Percentiles rank a stretch among this genome's conserved stretches.
Conservation (phyloP, 2,888 invertebrate genomes). For the Hartigia nigra region DNA sequence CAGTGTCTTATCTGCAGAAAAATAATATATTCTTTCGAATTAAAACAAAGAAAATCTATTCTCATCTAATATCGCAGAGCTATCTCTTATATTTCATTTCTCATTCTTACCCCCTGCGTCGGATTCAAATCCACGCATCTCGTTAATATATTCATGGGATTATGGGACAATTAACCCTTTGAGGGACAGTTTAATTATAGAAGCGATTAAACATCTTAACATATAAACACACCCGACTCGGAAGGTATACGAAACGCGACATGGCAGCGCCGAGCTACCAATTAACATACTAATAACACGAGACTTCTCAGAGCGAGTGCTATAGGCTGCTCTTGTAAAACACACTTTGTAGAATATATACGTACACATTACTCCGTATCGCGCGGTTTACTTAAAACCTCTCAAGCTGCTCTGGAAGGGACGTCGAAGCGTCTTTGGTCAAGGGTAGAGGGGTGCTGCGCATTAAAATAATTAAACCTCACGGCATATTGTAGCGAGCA, state of each 20-base stretch:
- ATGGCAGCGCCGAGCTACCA: slow-evolving; percentile 57
- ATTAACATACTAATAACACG: slow-evolving; percentile 64
- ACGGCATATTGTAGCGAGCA: neutral
- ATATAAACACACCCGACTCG: slow-evolving; percentile 56
- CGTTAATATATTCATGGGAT: slow-evolving; percentile 65
- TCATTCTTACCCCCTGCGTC: neutral
- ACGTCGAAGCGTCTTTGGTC: slow-evolving; percentile 19
- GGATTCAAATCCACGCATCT: slow-evolving; percentile 25
- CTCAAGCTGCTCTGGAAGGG: slow-evolving; percentile 14
- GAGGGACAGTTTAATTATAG: slow-evolving; percentile 66
- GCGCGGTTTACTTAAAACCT: slow-evolving; percentile 18
- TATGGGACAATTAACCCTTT: slow-evolving; percentile 66
- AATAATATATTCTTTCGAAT: neutral
- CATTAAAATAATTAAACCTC: slow-evolving; percentile 33
- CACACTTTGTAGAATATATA: slow-evolving; percentile 4
- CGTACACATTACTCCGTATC: neutral
- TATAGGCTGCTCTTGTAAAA: slow-evolving; percentile 34
- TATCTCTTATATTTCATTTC: slow-evolving; percentile 4
- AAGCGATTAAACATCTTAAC: slow-evolving; percentile 66
- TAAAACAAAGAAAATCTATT: neutral
- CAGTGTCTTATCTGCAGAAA: neutral
- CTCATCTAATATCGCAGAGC: slow-evolving; percentile 1
- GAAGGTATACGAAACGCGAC: slow-evolving; percentile 49
- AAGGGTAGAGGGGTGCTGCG: neutral
- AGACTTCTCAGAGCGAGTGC: slow-evolving; percentile 48